These are phyloP conservation scores for Patella vulgata DNA, from an alignment of 1,140 invertebrate genomes.

Conservation along the genomic window DNA sequence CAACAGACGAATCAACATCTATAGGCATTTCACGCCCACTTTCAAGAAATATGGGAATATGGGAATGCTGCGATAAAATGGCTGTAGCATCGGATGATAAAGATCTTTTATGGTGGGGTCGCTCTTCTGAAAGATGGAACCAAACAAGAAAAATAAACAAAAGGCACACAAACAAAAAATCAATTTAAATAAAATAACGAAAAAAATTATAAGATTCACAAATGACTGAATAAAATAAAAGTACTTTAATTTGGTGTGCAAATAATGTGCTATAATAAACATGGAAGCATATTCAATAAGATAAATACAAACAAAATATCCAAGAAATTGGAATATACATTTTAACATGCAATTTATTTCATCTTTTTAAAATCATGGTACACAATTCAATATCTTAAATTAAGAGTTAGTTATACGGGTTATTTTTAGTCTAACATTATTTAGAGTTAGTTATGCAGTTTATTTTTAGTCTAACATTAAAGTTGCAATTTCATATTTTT, in stretches of 20 bases:
- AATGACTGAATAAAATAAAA: not conserved
- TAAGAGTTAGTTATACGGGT: too few relatives aligned
- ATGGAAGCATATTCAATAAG: too few relatives aligned
- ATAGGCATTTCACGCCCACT: constrained; percentile 37
- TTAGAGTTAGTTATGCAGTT: too few relatives aligned
- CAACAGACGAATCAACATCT: constrained; percentile 38
- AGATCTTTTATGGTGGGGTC: constrained; percentile 47
- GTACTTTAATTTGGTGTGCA: not conserved
- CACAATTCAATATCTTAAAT: too few relatives aligned
- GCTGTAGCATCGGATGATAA: constrained; percentile 50
- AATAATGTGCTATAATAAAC: not conserved
- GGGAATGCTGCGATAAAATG: constrained; percentile 24
- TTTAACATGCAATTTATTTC: too few relatives aligned
- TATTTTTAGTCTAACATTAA: too few relatives aligned
- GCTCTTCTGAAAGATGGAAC: constrained; percentile 33
- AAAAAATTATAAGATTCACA: not conserved
- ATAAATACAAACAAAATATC: too few relatives aligned
- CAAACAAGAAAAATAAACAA: not conserved
- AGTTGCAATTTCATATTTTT: too few relatives aligned
- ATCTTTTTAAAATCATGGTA: too few relatives aligned
- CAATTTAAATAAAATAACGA: not conserved
- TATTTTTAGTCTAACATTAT: too few relatives aligned
- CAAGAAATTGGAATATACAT: too few relatives aligned
- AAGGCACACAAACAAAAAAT: not conserved
- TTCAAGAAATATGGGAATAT: constrained; percentile 1